Percentiles rank a stretch among this genome's conserved stretches.
These are phyloP conservation scores for Caradrina clavipalpis DNA, from an alignment of 2,888 invertebrate species.

Conservation along the genomic window DNA sequence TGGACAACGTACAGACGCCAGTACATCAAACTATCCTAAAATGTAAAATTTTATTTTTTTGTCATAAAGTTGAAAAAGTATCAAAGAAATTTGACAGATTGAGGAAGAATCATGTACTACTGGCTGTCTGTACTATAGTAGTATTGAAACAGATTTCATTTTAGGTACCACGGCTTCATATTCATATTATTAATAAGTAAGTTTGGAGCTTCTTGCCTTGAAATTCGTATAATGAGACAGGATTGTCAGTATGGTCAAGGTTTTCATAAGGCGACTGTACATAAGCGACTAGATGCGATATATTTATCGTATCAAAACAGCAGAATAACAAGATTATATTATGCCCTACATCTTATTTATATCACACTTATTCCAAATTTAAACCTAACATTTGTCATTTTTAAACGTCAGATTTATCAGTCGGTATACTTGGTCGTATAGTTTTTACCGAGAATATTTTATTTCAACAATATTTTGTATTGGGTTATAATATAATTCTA, in stretches of 20 bases:
- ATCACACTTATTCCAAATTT: slow-evolving; percentile 20
- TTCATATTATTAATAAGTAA: too few relatives aligned
- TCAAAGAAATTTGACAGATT: too few relatives aligned
- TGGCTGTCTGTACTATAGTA: too few relatives aligned
- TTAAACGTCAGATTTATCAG: slow-evolving; percentile 19
- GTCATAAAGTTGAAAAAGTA: too few relatives aligned
- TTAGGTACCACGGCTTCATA: too few relatives aligned
- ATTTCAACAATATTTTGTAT: not conserved
- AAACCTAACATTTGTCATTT: slow-evolving; percentile 6
- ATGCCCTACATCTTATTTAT: slow-evolving; percentile 19
- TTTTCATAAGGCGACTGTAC: slow-evolving; percentile 19
- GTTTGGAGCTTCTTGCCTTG: too few relatives aligned
- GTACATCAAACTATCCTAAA: too few relatives aligned
- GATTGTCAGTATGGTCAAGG: not conserved
- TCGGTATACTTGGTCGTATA: slow-evolving; percentile 32
- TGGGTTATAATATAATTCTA: slow-evolving; percentile 1
- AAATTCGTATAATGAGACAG: too few relatives aligned
- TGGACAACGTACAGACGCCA: too few relatives aligned
- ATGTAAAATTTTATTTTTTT: too few relatives aligned
- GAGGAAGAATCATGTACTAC: too few relatives aligned
- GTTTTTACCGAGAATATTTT: slow-evolving; percentile 6
- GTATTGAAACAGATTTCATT: too few relatives aligned
- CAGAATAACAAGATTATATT: slow-evolving; percentile 11
- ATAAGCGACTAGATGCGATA: slow-evolving; percentile 40
- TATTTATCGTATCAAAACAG: slow-evolving; percentile 20